Conservation (phyloP, 2,113 vertebrate genomes). For the Phaethornis superciliosus region DNA sequence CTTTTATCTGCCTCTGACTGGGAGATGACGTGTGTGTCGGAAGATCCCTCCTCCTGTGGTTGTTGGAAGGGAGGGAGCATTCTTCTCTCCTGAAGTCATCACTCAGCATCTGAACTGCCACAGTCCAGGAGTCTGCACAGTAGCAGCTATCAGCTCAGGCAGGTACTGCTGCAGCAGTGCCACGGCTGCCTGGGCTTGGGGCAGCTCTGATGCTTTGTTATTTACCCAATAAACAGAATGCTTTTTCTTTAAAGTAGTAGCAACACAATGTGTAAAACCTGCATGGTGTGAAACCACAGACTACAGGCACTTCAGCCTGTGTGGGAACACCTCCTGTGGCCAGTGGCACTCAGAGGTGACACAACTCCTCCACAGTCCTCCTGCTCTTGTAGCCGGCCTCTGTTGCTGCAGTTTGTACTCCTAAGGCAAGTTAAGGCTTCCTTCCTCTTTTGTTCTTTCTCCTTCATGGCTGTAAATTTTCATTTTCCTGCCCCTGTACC, state of each 20-base stretch:
- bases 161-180: neutral
- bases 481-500: neutral
- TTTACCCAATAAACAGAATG: neutral
- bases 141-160: neutral
- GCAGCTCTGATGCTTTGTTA: neutral
- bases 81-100: constrained; percentile 33
- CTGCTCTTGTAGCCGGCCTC: neutral
- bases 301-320: neutral
- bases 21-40: neutral
- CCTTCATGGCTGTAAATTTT: neutral
- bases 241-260: neutral
- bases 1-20: neutral
- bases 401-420: neutral
- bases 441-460: neutral
- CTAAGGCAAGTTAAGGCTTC: neutral
- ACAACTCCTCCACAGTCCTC: neutral
- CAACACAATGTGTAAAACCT: neutral
- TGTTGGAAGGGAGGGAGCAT: constrained; percentile 31
- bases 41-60: constrained; percentile 2
- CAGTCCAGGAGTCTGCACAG: neutral
- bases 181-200: accelerated
- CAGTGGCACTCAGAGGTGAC: neutral
- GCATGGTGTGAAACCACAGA: accelerated
- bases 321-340: neutral
- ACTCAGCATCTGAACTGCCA: accelerated